Evolutionary conservation across 1,140 invertebrate genomes (phyloP), one percentile per base, ranked within the genome.

Genomic region (Drosophila cardini): DNA sequence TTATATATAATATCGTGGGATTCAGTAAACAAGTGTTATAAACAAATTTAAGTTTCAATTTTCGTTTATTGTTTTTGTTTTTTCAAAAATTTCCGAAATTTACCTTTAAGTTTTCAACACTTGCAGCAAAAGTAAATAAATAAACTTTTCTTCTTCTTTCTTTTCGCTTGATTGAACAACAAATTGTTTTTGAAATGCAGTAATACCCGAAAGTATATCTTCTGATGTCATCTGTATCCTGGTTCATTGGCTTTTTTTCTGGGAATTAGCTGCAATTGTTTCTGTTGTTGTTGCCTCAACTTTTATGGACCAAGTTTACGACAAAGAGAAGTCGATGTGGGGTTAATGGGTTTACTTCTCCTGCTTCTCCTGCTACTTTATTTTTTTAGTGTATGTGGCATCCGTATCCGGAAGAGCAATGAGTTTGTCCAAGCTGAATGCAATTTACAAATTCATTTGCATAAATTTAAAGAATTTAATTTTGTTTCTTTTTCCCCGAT

Each of bases 291-390:
- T 72, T 84, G 76, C 58, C 77, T 77, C 57, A 73, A 77, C 21
- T 81, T 86, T 86, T 69, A 86, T 87, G 75, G 79, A 72, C 63
- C 42, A 87, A 86, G 63, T 86, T 86, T 82, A 86, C 72, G 82
- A 86, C 82, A 87, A 82, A 78, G 75, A 58, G 60, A 60, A 46
- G 40, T 60, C 62, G 55, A 50, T 32, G 21, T 21, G 50, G 69
- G 73, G 69, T 76, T 67, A 85, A 76, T 79, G 76, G 67, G 62
- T 79, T 34, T n/a, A 68, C 11, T 46, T 30, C 18, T 58, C 26
- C 16, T 61, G 6, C 8, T 10, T 52, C 8, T 11, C 11, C 9
- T 38, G 2, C 21, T 26, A 4, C 21, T 26, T 26, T 5, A 4
- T 32, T 50, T 13, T 26, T 50, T n/a, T 50, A 7, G 48, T 52